Conservation (phyloP, 2,797 vertebrate species). For the Sebastes flavidus region DNA sequence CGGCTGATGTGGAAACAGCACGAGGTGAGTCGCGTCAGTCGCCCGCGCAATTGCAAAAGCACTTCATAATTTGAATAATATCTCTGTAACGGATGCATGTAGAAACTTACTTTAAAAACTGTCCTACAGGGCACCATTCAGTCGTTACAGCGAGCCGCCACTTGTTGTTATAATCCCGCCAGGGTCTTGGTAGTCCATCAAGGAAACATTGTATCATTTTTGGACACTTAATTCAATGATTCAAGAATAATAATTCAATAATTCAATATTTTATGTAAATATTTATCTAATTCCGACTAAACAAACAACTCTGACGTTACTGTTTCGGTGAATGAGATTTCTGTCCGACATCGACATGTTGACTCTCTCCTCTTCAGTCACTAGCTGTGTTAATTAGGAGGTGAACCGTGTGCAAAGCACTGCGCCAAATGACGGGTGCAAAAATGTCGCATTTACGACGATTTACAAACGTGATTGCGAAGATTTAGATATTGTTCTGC, state of each 20-base stretch:
- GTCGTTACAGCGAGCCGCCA: background rate
- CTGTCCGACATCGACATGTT: accelerated
- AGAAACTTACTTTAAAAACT: background rate
- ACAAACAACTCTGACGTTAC: background rate
- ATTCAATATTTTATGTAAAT: background rate
- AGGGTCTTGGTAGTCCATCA: background rate
- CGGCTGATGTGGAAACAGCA: background rate
- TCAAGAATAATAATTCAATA: background rate
- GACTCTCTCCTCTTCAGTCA: background rate
- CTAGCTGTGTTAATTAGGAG: background rate
- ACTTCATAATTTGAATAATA: background rate
- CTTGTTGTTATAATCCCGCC: background rate
- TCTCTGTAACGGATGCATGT: background rate
- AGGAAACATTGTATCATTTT: background rate
- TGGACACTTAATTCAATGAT: background rate
- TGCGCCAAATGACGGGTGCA: background rate
- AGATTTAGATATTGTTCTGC: too few species aligned
- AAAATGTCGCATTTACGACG: background rate
- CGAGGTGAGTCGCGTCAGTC: background rate
- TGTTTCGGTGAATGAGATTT: too few species aligned
- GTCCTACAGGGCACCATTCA: background rate
- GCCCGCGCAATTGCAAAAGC: background rate
- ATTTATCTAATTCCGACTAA: background rate
- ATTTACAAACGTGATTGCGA: background rate
- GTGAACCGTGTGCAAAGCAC: background rate